Evolutionary conservation across 2,113 vertebrate genomes (phyloP), one percentile per base, ranked within the genome.

Genomic region (Hiodon alosoides): DNA sequence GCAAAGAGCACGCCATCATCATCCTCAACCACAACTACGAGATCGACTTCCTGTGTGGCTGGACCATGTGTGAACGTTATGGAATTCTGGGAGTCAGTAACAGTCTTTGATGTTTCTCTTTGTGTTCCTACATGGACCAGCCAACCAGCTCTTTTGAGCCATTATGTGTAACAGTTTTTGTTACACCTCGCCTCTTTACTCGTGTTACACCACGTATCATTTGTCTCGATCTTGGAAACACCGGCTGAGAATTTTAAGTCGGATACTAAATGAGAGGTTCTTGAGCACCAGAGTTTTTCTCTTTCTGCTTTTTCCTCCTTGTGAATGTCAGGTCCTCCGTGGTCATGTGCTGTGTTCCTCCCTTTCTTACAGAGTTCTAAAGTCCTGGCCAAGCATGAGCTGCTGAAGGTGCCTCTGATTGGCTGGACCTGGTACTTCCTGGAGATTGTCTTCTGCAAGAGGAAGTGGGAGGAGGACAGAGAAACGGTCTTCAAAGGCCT

Each of bases 401-500:
- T 99, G 14, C 89, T 98, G 0, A 97, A 93, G 1, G 96, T 99
- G 64, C 97, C 97, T 79, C 90, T 99, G 71, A 97, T 99, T 6
- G 97, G 97, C 78, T 99, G 97, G 97, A 99, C 97, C 0, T 99
- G 97, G 97, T 99, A 99, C 87, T 99, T 99, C 84, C 90, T 99
- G 17, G 97, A 99, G 89, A 98, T 98, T 0, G 97, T 99, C 8
- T 99, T 99, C 89, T 99, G 97, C 86, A 98, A 95, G 84, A 93
- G 97, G 76, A 98, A 90, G 81, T 99, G 97, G 97, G 97, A 99
- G 75, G 97, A 98, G 65, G 97, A 99, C 87, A 88, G 93, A 67
- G 89, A 98, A 5, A 96, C 92, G 0, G 96, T 99, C 64, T 89
- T 96, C 66, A 79, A 75, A 9, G 96, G 95, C 0, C 90, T 99